A percentile compares a stretch with the other conserved stretches of the same genome.
Evolutionary conservation across 2,888 invertebrate genomes (phyloP).

Genomic region (Lordiphosa fenestrarum): DNA sequence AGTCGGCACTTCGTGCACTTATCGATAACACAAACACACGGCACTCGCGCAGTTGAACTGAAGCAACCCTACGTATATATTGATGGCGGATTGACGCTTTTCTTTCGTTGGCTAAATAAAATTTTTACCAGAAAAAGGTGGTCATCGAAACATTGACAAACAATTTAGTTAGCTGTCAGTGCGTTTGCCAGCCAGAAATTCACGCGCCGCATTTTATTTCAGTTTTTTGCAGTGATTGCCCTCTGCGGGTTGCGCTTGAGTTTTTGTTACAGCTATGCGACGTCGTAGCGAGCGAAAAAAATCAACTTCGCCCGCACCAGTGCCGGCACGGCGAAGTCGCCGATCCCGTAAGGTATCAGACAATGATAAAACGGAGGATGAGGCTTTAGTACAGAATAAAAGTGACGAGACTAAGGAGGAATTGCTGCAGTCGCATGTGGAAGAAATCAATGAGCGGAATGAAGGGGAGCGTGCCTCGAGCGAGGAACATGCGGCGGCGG

Average conservation of each 20-base stretch:
- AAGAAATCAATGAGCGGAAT: constrained; percentile 49
- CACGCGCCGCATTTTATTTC: constrained; percentile 31
- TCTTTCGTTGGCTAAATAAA: constrained; percentile 42
- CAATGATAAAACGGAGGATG: constrained; percentile 59
- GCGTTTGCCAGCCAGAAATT: constrained; percentile 16
- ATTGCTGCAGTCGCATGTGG: constrained; percentile 7
- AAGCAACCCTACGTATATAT: constrained; percentile 30
- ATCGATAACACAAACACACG: too few relatives aligned
- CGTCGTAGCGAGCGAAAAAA: constrained; percentile 88
- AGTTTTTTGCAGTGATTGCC: constrained; percentile 25
- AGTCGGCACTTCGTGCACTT: too few relatives aligned
- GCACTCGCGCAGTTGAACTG: too few relatives aligned
- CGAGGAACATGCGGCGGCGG: constrained; percentile 52
- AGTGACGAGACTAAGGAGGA: constrained; percentile 21
- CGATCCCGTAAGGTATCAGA: constrained; percentile 70
- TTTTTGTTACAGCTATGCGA: constrained; percentile 82
- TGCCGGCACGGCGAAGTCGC: constrained; percentile 72
- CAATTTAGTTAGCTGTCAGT: constrained; percentile 23
- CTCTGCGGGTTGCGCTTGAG: neutral
- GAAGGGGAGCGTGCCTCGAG: constrained; percentile 50
- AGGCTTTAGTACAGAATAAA: constrained; percentile 34
- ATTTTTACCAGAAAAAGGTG: constrained; percentile 42
- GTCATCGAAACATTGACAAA: constrained; percentile 20
- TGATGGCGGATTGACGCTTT: constrained; percentile 69
- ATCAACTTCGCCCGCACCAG: constrained; percentile 83